Evolutionary conservation across 1,140 invertebrate genomes (phyloP), one percentile per base, ranked within the genome.

Genomic region (Caenorhabditis remanei): DNA sequence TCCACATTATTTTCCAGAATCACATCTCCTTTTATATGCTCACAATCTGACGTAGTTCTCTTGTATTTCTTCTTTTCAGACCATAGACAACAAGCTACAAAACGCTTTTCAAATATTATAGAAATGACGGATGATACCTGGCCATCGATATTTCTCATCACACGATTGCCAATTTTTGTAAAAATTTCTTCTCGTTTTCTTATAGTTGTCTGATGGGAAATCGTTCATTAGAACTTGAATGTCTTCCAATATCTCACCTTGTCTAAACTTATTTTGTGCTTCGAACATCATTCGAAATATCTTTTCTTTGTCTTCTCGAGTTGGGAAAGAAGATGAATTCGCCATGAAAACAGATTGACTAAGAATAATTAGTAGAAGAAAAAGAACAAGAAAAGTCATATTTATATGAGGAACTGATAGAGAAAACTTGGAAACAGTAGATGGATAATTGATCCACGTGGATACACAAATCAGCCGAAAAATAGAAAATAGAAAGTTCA

Each of bases 51-150:
- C 6, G 71, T 79, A 0, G 6, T 24, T 32, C 71, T n/a, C 53
- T 41, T 24, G n/a, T 53, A 79, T 24, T 53, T 79, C 71, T 50
- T 79, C 71, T 79, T 79, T 14, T 79, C 71, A 21, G 71, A 79
- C 71, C 71, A 79, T 11, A 79, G 24, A 79, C 71, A 79, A 79
- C 71, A 79, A 16, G 14, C 67, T 71, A n/a, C 9, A 79, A 46
- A 19, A 58, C 0, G 4, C 7, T n/a, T 32, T 46, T 19, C 21
- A 71, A 14, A 6, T 9, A 2, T 16, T 46, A 6, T 19, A 8
- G 46, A 46, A 46, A n/a, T 4, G 24, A 71, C 11, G 9, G n/a
- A 7, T 1, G 16, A n/a, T 41, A 71, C 67, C 67, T 71, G 71
- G 71, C 71, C 46, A 79, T 53, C 11, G 7, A 79, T 79, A 79